These are phyloP conservation scores for Eulemur mongoz DNA, from an alignment of 2,797 vertebrate species.

Conservation along the genomic window DNA sequence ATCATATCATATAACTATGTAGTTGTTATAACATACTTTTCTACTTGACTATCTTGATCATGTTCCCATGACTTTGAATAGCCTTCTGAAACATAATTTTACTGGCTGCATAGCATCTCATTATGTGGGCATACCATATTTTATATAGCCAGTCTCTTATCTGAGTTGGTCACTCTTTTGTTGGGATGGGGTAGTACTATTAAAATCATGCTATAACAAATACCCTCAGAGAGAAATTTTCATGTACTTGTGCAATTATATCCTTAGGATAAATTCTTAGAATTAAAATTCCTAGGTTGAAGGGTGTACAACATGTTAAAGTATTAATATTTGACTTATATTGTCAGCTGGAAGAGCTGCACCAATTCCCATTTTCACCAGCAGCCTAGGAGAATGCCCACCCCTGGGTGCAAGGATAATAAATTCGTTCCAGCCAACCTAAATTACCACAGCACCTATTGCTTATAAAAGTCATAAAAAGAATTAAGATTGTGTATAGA, in stretches of 20 bases:
- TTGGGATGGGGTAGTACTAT: not conserved
- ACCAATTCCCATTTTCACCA: not conserved
- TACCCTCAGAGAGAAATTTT: not conserved
- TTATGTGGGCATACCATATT: not conserved
- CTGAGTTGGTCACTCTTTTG: not conserved
- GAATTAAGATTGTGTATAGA: not conserved
- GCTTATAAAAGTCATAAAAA: conserved; percentile 21
- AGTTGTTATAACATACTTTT: not conserved
- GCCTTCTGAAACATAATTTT: not conserved
- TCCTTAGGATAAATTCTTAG: not conserved
- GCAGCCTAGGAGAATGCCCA: not conserved
- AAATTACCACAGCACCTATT: not conserved
- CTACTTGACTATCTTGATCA: not conserved
- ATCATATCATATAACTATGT: not conserved
- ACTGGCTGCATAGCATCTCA: not conserved
- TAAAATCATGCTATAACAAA: conserved; percentile 4
- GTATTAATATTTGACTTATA: not conserved
- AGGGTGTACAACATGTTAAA: not conserved
- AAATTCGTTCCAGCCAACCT: not conserved
- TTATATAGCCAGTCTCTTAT: not conserved
- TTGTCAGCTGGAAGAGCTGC: not conserved
- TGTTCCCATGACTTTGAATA: not conserved
- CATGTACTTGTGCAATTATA: not conserved
- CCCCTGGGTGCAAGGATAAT: not conserved
- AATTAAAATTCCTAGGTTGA: not conserved